Conservation (phyloP, 2,113 vertebrate genomes). For the Cyprinodon variegatus region DNA sequence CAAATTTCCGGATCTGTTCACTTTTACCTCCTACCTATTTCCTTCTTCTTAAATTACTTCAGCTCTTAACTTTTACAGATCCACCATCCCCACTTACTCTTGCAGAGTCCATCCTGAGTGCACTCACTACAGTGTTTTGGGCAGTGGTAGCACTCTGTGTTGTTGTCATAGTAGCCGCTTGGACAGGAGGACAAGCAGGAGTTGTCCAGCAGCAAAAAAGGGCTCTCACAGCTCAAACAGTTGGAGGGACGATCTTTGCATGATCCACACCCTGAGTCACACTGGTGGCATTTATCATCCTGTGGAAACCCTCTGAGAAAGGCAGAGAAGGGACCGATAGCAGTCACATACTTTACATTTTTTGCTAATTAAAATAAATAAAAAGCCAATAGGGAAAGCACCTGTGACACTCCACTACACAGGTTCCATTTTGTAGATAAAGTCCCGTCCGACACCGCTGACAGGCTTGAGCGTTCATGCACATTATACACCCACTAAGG, state of each 20-base stretch:
- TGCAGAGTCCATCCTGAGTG: slow-evolving; percentile 80
- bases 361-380: neutral
- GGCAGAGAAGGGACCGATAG: neutral
- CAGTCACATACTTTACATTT: neutral
- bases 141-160: slow-evolving; percentile 83
- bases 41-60: neutral
- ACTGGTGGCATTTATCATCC: slow-evolving; percentile 67
- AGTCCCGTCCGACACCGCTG: slow-evolving; percentile 76
- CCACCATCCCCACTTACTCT: slow-evolving; percentile 76
- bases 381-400: slow-evolving; percentile 44
- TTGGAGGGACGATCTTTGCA: slow-evolving; percentile 78
- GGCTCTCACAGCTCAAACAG: slow-evolving; percentile 83
- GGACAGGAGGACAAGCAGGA: slow-evolving; percentile 82
- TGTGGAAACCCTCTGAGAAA: slow-evolving; percentile 84
- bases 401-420: slow-evolving; percentile 83
- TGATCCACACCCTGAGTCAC: slow-evolving; percentile 80
- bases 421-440: slow-evolving; percentile 83
- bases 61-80: neutral
- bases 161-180: slow-evolving; percentile 72
- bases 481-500: slow-evolving; percentile 77
- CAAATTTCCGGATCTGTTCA: neutral
- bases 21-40: neutral
- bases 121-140: slow-evolving; percentile 84
- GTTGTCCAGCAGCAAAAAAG: slow-evolving; percentile 73
- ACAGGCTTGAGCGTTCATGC: slow-evolving; percentile 73